phyloP scores from a whole-genome alignment of 2,797 vertebrate species.

The Hypotaenidia philippensis region DNA sequence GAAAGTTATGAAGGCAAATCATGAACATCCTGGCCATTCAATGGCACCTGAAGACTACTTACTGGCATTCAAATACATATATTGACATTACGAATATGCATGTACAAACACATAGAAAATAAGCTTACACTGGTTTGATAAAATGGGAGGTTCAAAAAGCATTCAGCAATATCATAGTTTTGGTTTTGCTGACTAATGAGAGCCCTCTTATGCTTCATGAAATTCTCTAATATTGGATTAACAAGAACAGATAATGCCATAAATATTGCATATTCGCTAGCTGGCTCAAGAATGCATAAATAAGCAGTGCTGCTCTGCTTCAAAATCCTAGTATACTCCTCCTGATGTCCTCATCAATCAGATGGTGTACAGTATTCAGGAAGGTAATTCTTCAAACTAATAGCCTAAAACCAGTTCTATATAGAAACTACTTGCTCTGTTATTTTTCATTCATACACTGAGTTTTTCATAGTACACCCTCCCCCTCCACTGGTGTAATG shows the following conservation, averaged over 20 bases:
- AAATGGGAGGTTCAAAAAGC: neutral
- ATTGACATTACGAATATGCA: neutral
- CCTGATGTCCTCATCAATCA: conserved; percentile 38
- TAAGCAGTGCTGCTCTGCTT: neutral
- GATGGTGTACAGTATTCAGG: neutral
- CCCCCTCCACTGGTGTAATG: neutral
- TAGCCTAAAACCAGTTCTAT: conserved; percentile 47
- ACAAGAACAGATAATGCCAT: conserved; percentile 5
- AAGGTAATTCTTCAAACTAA: conserved; percentile 66
- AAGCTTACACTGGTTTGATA: neutral
- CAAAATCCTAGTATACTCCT: conserved; percentile 8
- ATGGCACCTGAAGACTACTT: neutral
- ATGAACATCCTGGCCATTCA: neutral
- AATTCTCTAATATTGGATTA: conserved; percentile 8
- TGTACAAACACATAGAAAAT: neutral
- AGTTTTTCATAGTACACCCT: neutral
- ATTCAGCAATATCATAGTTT: neutral
- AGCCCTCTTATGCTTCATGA: neutral
- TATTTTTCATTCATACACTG: conserved; percentile 44
- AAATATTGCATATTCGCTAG: neutral
- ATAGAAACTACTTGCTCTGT: conserved; percentile 21
- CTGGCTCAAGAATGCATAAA: neutral
- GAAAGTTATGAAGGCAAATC: neutral
- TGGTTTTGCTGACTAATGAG: conserved; percentile 12
- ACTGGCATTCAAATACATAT: neutral